Evolutionary conservation across 2,797 vertebrate species (phyloP), one percentile per base, ranked within the genome.

Genomic region (Phataginus tricuspis): DNA sequence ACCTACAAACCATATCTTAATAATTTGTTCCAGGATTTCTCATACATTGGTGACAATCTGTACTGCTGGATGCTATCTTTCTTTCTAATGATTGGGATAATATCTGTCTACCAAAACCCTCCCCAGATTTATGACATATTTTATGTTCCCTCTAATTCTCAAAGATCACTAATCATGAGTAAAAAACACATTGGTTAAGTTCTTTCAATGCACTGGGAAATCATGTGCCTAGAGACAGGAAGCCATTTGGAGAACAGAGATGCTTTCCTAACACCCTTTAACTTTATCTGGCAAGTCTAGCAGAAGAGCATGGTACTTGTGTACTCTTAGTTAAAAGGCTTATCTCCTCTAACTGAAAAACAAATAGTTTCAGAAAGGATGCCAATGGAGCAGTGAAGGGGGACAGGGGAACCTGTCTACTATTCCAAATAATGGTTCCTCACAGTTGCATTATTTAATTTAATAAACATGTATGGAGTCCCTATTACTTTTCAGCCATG

Each of bases 101-200:
- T 49, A 68, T 66, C 78, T 79, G 27, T 59, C 72, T 90, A 21
- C 31, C 45, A 84, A 27, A 25, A 45, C 45, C 4, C 8, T 18
- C 8, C 10, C 6, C 27, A 78, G 23, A 66, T 51, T 61, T 92
- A 37, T 69, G 61, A 45, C 18, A 51, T 82, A 29, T 63, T 72
- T 72, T 57, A 7, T 86, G 49, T 79, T 88, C 63, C 82, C 34
- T 92, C 37, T 77, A 53, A 77, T 88, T 90, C 53, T 92, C 51
- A 80, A 57, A 86, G 25, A 88, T 75, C 37, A 59, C 8, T 71
- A 63, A 61, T 27, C 74, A 55, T 71, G 51, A 78, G 29, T 77
- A 51, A 93, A 96, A 93, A 91, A 19, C 25, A 59, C n/a, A 82
- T 57, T 23, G 5, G 25, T 42, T n/a, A 88, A 88, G n/a, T 21